Evolutionary conservation across 2,797 vertebrate genomes (phyloP).

Genomic region (Delichon dasypus): DNA sequence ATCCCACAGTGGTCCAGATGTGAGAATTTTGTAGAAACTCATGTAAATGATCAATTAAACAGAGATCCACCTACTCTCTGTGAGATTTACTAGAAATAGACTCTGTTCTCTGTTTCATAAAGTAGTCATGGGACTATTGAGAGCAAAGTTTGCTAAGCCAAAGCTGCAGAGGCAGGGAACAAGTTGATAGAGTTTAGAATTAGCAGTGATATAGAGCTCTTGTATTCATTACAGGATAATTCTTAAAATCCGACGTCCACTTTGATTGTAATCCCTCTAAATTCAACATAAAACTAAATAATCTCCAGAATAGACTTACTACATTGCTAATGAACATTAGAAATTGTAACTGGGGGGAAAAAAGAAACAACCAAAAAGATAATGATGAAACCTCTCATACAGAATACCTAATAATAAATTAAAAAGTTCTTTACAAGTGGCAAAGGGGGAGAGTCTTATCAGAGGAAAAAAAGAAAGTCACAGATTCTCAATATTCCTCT

Average conservation of each 20-base stretch:
- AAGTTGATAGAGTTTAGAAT: not conserved
- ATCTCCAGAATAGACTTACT: not conserved
- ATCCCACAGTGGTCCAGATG: not conserved
- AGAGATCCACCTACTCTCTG: not conserved
- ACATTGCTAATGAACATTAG: not conserved
- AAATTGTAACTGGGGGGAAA: not conserved
- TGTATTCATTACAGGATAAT: not conserved
- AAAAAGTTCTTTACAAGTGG: not conserved
- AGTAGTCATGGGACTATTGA: not conserved
- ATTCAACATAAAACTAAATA: slow-evolving; percentile 11
- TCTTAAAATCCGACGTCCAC: not conserved
- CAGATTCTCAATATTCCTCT: not conserved
- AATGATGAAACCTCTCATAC: not conserved
- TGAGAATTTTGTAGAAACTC: not conserved
- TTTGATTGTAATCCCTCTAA: not conserved
- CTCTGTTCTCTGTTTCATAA: not conserved
- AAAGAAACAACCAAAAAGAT: not conserved
- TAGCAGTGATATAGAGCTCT: not conserved
- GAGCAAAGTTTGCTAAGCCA: not conserved
- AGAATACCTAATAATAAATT: not conserved
- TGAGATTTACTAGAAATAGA: not conserved
- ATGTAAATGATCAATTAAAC: not conserved
- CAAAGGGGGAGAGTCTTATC: not conserved
- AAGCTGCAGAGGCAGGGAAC: not conserved
- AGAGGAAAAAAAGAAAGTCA: not conserved